Conservation (phyloP, 2,113 vertebrate genomes). For the Gobiocypris rarus region DNA sequence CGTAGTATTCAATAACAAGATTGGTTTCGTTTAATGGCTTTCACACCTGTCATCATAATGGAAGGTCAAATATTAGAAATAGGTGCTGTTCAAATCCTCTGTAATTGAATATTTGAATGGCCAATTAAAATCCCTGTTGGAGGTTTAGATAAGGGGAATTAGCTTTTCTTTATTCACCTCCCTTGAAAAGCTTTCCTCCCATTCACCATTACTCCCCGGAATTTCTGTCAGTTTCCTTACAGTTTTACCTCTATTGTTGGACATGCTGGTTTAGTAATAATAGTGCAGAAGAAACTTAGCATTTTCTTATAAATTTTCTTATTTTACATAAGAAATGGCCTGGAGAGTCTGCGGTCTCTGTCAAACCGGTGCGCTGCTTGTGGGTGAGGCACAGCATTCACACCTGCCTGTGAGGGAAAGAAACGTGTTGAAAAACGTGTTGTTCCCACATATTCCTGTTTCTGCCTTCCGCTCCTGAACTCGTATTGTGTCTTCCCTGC, state of each 20-base stretch:
- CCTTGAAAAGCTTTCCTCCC: conserved; percentile 60
- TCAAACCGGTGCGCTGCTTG: not conserved
- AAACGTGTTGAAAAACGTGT: too few species aligned
- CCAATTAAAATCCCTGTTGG: conserved; percentile 71
- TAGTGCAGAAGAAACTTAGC: conserved; percentile 66
- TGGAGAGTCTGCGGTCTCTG: conserved; percentile 67
- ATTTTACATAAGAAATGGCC: conserved; percentile 68
- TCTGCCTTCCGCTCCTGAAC: conserved; percentile 10
- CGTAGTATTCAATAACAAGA: conserved; percentile 60
- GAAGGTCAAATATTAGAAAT: conserved; percentile 69
- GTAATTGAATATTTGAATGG: conserved; percentile 73
- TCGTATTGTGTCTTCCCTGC: not conserved
- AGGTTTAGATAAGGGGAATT: conserved; percentile 66
- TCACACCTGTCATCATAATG: conserved; percentile 48
- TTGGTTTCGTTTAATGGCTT: conserved; percentile 63
- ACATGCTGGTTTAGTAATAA: conserved; percentile 73
- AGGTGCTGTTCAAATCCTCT: conserved; percentile 69
- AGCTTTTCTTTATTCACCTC: conserved; percentile 71
- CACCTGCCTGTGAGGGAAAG: conserved; percentile 60
- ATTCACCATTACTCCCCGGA: conserved; percentile 54
- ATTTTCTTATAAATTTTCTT: conserved; percentile 67
- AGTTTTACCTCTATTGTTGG: conserved; percentile 36
- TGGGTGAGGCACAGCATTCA: conserved; percentile 66
- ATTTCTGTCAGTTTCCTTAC: conserved; percentile 28
- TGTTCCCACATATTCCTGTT: conserved; percentile 63